Evolutionary conservation across 2,113 vertebrate genomes (phyloP).

Genomic region (Plectropomus leopardus): DNA sequence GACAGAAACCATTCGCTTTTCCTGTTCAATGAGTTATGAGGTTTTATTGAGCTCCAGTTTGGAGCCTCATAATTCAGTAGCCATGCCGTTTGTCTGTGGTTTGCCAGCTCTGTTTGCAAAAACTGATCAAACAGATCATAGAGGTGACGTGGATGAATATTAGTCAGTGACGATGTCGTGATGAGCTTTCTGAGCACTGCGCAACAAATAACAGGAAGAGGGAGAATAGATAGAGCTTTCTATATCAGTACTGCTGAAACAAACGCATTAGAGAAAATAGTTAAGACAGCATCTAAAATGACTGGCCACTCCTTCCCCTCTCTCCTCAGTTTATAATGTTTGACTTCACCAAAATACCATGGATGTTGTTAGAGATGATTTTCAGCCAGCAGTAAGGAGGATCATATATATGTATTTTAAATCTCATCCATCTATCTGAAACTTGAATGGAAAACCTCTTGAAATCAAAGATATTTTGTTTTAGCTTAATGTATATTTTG

Average conservation of each 20-base stretch:
- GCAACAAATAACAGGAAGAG: background rate
- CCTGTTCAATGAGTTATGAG: background rate
- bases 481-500: background rate
- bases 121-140: conserved; percentile 16
- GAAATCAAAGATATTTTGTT: too few relatives aligned
- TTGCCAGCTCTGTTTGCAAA: background rate
- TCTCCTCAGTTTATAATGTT: conserved; percentile 10
- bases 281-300: background rate
- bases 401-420: conserved; percentile 3
- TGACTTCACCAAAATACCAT: background rate
- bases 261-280: background rate
- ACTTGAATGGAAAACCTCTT: background rate
- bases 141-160: conserved; percentile 1
- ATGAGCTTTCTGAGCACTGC: background rate
- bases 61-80: conserved; percentile 35
- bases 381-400: background rate
- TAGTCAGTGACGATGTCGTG: background rate
- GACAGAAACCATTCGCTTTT: conserved; percentile 7
- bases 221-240: background rate
- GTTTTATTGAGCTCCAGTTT: conserved; percentile 37
- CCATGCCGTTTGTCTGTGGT: conserved; percentile 3
- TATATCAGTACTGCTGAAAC: background rate
- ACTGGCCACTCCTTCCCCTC: background rate
- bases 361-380: conserved; percentile 12
- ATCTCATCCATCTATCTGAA: background rate